These are phyloP conservation scores for Aphelinus atriplicis DNA, from an alignment of 1,140 invertebrate genomes.

Conservation along the genomic window DNA sequence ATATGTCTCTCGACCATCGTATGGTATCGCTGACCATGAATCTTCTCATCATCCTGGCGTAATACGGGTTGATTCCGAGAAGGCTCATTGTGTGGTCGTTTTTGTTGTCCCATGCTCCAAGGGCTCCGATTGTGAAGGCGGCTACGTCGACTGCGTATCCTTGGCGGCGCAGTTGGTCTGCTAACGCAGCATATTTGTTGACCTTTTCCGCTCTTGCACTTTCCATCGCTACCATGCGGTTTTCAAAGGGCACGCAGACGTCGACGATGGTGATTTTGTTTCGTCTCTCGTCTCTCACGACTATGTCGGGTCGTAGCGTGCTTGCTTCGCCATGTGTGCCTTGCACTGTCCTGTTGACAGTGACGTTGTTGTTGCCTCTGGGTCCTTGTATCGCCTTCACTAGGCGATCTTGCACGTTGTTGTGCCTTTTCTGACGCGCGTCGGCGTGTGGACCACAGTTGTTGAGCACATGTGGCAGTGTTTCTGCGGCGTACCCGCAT, in stretches of 20 bases:
- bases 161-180: constrained; percentile 19
- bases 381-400: constrained; percentile 17
- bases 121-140: no score
- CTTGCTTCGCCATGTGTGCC: constrained; percentile 33
- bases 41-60: constrained; percentile 40
- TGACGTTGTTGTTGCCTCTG: constrained; percentile 15
- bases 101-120: no score
- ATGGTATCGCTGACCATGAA: no score
- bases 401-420: constrained; percentile 35
- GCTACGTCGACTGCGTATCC: no score
- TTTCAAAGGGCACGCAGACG: constrained; percentile 58
- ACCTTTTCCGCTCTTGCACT: constrained; percentile 40
- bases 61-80: no score
- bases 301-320: constrained; percentile 50
- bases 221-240: constrained; percentile 43
- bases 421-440: constrained; percentile 30
- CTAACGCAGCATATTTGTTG: constrained; percentile 46
- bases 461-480: constrained; percentile 52
- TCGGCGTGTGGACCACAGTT: constrained; percentile 46
- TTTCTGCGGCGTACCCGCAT: constrained; percentile 44
- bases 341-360: constrained; percentile 27
- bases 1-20: no score
- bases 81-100: no score
- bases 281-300: constrained; percentile 45
- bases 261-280: constrained; percentile 48